Evolutionary conservation across 2,888 invertebrate genomes (phyloP), one percentile per base, ranked within the genome.

Genomic region (Stomorhina lunata): DNA sequence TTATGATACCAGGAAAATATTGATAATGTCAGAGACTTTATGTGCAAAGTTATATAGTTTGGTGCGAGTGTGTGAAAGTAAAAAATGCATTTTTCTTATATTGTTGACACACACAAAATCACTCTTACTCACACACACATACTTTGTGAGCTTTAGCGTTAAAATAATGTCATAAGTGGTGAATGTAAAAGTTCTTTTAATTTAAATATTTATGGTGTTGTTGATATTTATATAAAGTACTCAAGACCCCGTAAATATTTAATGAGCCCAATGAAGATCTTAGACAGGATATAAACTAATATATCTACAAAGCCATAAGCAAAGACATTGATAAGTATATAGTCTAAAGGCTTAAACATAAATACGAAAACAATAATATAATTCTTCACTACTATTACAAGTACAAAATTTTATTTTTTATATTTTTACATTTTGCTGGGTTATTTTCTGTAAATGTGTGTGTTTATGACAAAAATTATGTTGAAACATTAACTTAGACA

Each of bases 111-210:
- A 43, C 15, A 12, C 2, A 65, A 15, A 53, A 32, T 53, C 63
- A 73, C 50, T 72, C 37, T 48, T 61, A 48, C 48, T 27, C 37
- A 40, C 15, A 43, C 34, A 43, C 65, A 50, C 9, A 43, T 40
- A 68, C 50, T 53, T 43, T 34, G 61, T 40, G 40, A 77, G 68
- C 40, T 9, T 53, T 20, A 68, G 15, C 20, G 59, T 53, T 61
- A 32, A 43, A 69, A 69, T 45, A 61, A 45, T 66, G 50, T 65
- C 81, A 66, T 87, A 88, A 88, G 88, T 88, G 88, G 86, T 88
- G 87, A 88, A 63, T 88, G 87, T 86, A n/a, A n/a, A 88, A 88
- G 87, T 88, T 87, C 86, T 86, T 88, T 87, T 87, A 88, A 88
- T 88, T 88, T 88, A 87, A 88, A 88, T 88, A 88, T 88, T 88